Base-by-base conservation (phyloP, 2,113 vertebrate genomes). In the Barbus barbus region DNA sequence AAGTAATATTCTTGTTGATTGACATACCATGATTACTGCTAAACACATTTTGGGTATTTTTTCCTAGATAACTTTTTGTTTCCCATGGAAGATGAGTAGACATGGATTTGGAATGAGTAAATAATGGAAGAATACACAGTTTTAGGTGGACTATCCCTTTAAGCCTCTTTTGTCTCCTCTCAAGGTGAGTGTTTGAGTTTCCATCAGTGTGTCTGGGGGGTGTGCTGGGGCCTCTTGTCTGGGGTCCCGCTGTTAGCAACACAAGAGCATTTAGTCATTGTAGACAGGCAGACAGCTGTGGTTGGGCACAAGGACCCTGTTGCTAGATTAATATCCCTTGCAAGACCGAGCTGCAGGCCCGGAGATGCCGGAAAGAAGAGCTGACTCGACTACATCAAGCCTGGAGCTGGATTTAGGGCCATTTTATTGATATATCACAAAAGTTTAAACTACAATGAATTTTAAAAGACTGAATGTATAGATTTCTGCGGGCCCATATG, bases 261-360 rank as follows among this genome's bases (percentile, higher is more conserved):
- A 85, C 79, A 58, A 60, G 83, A 85, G 72, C 79, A 31, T 88
- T 91, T 87, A 90, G 65, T 90, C 79, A 89, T 87, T 46, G 86
- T 53, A 82, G 84, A 85, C 87, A 83, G 67, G 78, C 77, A 67
- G 83, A 87, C 87, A 83, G 86, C 79, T 84, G 82, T 85, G 78
- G 79, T 60, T 78, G 71, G 81, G 83, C 51, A 85, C 83, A 56
- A 81, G 78, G 88, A 86, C 86, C 86, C 81, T 87, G 83, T 85
- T 89, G 90, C 87, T 87, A 84, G 85, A 88, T 90, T 88, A 89
- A 90, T 88, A 81, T 82, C 60, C 80, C 36, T 53, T 4, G 56
- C 75, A 78, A 84, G 82, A 87, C 89, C 48, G 78, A 87, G 82
- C 84, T 51, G 77, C 76, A 86, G 72, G 41, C 31, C 13, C 3